These are phyloP conservation scores for Acleris sparsana DNA, from an alignment of 2,888 invertebrate genomes.

Conservation along the genomic window DNA sequence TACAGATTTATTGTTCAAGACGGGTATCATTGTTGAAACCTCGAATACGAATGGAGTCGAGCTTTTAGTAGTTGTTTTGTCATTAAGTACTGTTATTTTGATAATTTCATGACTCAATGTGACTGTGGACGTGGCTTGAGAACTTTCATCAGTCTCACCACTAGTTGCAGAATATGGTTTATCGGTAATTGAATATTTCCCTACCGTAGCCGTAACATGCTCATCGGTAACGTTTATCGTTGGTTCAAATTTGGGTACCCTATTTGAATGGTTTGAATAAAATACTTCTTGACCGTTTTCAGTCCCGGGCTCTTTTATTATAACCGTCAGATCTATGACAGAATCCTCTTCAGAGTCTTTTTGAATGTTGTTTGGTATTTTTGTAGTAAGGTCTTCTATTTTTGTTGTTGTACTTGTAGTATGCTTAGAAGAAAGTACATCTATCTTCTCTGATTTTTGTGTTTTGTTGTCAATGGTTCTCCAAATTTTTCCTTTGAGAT, in stretches of 20 bases:
- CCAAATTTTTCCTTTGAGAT: conserved; percentile 54
- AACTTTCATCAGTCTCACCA: conserved; percentile 32
- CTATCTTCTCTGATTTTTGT: conserved; percentile 44
- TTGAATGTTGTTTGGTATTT: conserved; percentile 41
- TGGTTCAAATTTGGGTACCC: conserved; percentile 50
- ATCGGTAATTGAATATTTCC: conserved; percentile 1
- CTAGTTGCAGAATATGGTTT: conserved; percentile 27
- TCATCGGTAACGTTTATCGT: conserved; percentile 43
- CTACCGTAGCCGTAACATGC: neutral
- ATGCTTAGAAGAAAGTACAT: conserved; percentile 37
- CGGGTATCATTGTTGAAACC: conserved; percentile 61
- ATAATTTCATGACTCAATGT: conserved; percentile 54
- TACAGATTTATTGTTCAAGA: conserved; percentile 45
- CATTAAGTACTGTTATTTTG: conserved; percentile 56
- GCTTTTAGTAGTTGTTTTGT: conserved; percentile 45
- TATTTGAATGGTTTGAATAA: conserved; percentile 47
- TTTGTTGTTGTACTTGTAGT: conserved; percentile 9
- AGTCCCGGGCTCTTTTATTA: conserved; percentile 60
- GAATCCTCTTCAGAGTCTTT: conserved; percentile 53
- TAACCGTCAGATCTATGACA: conserved; percentile 66
- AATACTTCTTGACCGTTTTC: conserved; percentile 43
- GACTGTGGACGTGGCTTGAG: conserved; percentile 36
- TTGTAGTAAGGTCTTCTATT: conserved; percentile 38
- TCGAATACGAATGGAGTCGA: conserved; percentile 52
- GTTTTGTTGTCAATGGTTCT: conserved; percentile 50